phyloP scores from a whole-genome alignment of 2,113 vertebrate species.

The Pterocles orientalis region DNA sequence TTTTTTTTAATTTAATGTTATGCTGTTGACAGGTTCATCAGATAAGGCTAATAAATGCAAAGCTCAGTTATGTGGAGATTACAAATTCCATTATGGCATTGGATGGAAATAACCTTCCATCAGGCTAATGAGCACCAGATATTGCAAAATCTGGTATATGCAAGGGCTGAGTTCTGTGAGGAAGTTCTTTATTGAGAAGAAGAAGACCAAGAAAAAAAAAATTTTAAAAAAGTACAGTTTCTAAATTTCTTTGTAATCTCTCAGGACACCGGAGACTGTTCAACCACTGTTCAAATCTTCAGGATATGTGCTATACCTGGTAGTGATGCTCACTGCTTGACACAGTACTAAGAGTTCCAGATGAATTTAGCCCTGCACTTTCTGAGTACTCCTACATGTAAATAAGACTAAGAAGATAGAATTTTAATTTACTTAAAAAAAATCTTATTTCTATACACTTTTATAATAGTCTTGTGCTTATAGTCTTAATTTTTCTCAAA shows the following conservation, averaged over 20 bases:
- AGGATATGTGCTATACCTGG: not conserved
- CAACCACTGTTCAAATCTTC: not conserved
- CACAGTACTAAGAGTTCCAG: not conserved
- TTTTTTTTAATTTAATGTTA: not conserved
- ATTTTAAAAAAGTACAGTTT: not conserved
- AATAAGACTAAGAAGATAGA: not conserved
- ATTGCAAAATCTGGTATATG: not conserved
- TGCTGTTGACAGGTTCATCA: not conserved
- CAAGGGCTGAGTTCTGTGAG: not conserved
- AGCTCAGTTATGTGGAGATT: not conserved
- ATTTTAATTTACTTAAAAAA: not conserved
- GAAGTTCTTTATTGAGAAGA: not conserved
- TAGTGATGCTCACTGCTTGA: not conserved
- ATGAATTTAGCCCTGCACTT: not conserved
- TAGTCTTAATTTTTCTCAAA: not conserved
- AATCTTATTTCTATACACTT: not conserved
- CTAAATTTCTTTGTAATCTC: not conserved
- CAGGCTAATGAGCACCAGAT: not conserved
- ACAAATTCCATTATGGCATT: not conserved
- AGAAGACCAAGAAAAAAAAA: accelerated
- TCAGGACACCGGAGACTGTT: not conserved
- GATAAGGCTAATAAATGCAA: not conserved
- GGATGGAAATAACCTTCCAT: not conserved
- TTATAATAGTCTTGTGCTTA: not conserved
- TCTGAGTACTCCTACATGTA: not conserved